A percentile compares a stretch with the other conserved stretches of the same genome.
Conservation (phyloP, 2,113 vertebrate genomes). For the Nannobrachium achirus region DNA sequence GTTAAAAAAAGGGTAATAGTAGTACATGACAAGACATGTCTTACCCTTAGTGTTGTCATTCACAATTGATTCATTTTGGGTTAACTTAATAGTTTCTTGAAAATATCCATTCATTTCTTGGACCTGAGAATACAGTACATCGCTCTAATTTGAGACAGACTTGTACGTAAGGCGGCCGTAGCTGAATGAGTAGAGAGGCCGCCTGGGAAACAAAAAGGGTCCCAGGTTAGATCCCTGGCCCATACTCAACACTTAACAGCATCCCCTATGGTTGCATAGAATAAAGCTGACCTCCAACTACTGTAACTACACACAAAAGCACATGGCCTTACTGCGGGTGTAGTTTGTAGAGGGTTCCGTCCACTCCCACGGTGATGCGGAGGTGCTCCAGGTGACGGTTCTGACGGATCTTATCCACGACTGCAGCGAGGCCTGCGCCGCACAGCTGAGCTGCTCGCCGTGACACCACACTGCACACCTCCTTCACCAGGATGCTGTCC, state of each 20-base stretch:
- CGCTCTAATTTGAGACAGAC: too few relatives aligned
- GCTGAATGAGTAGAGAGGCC: too few relatives aligned
- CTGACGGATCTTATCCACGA: constrained; percentile 93
- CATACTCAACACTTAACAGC: not conserved
- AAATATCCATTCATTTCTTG: too few relatives aligned
- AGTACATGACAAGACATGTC: too few relatives aligned
- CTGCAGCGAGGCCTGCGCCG: constrained; percentile 89
- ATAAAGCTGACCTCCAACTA: not conserved
- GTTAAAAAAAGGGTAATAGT: too few relatives aligned
- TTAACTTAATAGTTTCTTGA: too few relatives aligned
- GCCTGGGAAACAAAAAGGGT: too few relatives aligned
- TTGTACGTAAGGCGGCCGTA: not conserved
- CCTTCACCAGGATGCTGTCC: constrained; percentile 96
- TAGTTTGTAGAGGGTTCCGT: constrained; percentile 95
- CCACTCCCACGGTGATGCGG: constrained; percentile 90
- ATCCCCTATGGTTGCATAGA: not conserved
- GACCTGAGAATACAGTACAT: too few relatives aligned
- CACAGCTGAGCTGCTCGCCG: constrained; percentile 91
- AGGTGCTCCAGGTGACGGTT: constrained; percentile 89
- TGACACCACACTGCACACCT: constrained; percentile 90
- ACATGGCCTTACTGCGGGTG: constrained; percentile 90
- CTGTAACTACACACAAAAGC: not conserved
- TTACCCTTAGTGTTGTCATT: too few relatives aligned
- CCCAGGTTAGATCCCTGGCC: not conserved
- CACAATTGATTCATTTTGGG: too few relatives aligned